Evolutionary conservation across 2,113 vertebrate genomes (phyloP).

Genomic region (Smithornis capensis): DNA sequence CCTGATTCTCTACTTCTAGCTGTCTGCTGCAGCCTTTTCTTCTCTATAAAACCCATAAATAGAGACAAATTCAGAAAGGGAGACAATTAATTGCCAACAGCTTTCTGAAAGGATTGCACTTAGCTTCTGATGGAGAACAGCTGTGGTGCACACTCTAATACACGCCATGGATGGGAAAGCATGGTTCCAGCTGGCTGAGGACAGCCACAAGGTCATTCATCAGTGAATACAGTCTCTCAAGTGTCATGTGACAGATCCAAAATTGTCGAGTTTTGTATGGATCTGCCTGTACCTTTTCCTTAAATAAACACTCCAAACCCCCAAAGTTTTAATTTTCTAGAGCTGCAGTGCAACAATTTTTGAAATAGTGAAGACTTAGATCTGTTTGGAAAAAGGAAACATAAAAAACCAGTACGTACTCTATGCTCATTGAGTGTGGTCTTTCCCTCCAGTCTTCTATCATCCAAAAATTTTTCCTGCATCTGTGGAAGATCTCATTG

Average conservation of each 20-base stretch:
- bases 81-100: slow-evolving; percentile 50
- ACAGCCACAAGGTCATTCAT: slow-evolving; percentile 48
- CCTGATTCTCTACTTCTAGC: neutral
- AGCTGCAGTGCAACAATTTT: neutral
- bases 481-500: too few relatives aligned
- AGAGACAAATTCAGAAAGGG: slow-evolving; percentile 42
- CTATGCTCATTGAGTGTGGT: neutral
- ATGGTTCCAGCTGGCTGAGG: slow-evolving; percentile 62
- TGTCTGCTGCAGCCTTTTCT: neutral
- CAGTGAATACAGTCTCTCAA: slow-evolving; percentile 23
- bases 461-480: neutral
- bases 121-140: slow-evolving; percentile 60
- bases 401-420: neutral
- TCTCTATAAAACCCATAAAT: slow-evolving; percentile 34
- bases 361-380: neutral
- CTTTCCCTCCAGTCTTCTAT: neutral
- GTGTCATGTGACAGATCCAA: neutral
- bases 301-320: neutral
- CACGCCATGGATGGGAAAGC: slow-evolving; percentile 36
- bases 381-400: neutral
- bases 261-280: neutral
- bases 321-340: neutral
- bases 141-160: slow-evolving; percentile 39
- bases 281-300: neutral
- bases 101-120: slow-evolving; percentile 52